These are phyloP conservation scores for Boloria euphrosyne DNA, from an alignment of 2,888 invertebrate genomes.

Conservation along the genomic window DNA sequence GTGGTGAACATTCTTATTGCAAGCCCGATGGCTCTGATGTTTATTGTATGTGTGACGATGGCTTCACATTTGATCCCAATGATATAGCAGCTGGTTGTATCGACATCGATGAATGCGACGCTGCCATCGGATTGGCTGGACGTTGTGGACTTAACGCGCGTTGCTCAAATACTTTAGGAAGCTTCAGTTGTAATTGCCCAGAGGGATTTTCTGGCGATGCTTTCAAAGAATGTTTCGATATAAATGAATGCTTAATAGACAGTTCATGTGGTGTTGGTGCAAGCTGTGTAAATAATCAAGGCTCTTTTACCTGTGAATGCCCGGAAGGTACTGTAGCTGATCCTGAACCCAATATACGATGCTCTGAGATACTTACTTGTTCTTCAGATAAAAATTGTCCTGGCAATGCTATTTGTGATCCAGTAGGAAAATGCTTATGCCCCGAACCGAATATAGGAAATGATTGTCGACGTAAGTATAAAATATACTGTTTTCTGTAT, in stretches of 20 bases:
- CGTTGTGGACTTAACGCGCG: conserved; percentile 92
- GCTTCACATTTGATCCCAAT: conserved; percentile 95
- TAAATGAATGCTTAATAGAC: conserved; percentile 89
- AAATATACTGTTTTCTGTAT: background rate
- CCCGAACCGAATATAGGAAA: conserved; percentile 96
- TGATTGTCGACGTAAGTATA: conserved; percentile 92
- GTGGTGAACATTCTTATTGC: conserved; percentile 93
- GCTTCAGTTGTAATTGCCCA: conserved; percentile 91
- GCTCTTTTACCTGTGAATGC: conserved; percentile 90
- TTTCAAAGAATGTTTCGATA: conserved; percentile 89
- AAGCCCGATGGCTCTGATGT: conserved; percentile 94
- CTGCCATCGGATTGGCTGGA: conserved; percentile 88
- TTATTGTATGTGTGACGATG: conserved; percentile 95
- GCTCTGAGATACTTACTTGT: conserved; percentile 92
- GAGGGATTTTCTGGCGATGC: conserved; percentile 94
- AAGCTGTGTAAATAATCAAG: conserved; percentile 89
- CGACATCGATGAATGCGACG: conserved; percentile 95
- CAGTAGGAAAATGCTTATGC: conserved; percentile 90
- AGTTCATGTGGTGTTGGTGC: conserved; percentile 91
- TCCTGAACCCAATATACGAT: conserved; percentile 91
- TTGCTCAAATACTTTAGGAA: conserved; percentile 91
- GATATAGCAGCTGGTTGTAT: conserved; percentile 95
- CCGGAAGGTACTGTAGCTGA: conserved; percentile 91
- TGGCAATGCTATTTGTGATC: conserved; percentile 93
- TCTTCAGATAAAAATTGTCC: conserved; percentile 90